Evolutionary conservation across 2,888 invertebrate species (phyloP).

Genomic region (Leptura quadrifasciata): DNA sequence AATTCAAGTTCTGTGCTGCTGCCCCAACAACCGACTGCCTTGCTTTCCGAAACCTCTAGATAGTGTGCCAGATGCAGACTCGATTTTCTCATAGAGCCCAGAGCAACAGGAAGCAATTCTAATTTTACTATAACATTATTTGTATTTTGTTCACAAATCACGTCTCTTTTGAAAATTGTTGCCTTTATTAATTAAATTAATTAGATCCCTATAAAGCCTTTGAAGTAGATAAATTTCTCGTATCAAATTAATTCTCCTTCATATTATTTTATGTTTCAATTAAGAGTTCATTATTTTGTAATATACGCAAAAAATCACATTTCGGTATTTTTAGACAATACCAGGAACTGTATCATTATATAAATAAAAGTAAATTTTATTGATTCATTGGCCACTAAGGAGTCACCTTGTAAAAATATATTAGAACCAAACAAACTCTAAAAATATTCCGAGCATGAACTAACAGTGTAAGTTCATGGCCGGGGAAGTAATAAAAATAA

Average conservation of each 20-base stretch:
- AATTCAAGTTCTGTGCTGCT: background rate
- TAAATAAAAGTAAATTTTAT: background rate
- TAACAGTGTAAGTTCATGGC: background rate
- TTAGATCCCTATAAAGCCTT: background rate
- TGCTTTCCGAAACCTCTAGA: background rate
- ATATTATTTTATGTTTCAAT: too few relatives aligned
- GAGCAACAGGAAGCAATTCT: background rate
- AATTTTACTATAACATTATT: too few relatives aligned
- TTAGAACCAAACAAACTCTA: background rate
- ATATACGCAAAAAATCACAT: background rate
- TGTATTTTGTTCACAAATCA: background rate
- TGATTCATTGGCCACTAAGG: background rate
- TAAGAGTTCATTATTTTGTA: too few relatives aligned
- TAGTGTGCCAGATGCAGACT: background rate
- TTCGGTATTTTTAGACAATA: background rate
- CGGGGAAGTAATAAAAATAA: background rate
- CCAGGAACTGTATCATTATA: background rate
- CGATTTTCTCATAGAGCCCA: background rate
- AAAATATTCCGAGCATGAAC: background rate
- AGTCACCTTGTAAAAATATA: slow-evolving; percentile 3
- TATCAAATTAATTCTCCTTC: background rate
- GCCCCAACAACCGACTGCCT: background rate
- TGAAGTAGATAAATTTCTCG: background rate
- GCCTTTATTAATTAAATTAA: background rate
- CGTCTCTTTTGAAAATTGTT: background rate